A percentile compares a stretch with the other conserved stretches of the same genome.
Conservation (phyloP, 1,140 invertebrate species). For the Scaptomyza pallida region DNA sequence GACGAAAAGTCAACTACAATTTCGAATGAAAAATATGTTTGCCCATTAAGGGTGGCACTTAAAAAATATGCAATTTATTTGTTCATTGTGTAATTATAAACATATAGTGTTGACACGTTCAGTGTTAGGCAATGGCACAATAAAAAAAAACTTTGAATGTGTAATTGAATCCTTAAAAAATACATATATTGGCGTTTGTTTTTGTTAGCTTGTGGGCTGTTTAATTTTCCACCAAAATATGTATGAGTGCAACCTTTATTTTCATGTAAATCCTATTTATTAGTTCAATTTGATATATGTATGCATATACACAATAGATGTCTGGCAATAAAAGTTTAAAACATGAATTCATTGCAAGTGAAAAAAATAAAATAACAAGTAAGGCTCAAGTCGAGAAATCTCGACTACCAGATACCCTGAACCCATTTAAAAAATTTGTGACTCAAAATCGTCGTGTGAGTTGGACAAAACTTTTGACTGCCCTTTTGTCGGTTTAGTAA, state of each 20-base stretch:
- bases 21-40: not conserved
- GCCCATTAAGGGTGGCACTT: not conserved
- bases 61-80: conserved; percentile 3
- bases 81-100: conserved; percentile 3
- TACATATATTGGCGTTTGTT: conserved; percentile 19
- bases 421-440: too few relatives aligned
- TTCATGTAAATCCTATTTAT: conserved; percentile 69
- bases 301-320: conserved; percentile 57
- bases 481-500: too few relatives aligned
- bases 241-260: conserved; percentile 38
- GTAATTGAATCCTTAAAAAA: conserved; percentile 22
- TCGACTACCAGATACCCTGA: too few relatives aligned
- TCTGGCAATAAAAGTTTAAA: conserved; percentile 67
- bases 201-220: conserved; percentile 25
- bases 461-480: too few relatives aligned
- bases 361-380: conserved; percentile 19
- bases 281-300: conserved; percentile 79
- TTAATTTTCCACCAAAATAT: conserved; percentile 23
- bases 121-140: not conserved
- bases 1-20: not conserved
- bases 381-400: too few relatives aligned
- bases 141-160: conserved; percentile 3
- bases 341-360: conserved; percentile 42
- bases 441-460: too few relatives aligned
- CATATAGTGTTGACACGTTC: not conserved